Evolutionary conservation across 1,140 invertebrate genomes (phyloP).

Genomic region (Portunus trituberculatus): DNA sequence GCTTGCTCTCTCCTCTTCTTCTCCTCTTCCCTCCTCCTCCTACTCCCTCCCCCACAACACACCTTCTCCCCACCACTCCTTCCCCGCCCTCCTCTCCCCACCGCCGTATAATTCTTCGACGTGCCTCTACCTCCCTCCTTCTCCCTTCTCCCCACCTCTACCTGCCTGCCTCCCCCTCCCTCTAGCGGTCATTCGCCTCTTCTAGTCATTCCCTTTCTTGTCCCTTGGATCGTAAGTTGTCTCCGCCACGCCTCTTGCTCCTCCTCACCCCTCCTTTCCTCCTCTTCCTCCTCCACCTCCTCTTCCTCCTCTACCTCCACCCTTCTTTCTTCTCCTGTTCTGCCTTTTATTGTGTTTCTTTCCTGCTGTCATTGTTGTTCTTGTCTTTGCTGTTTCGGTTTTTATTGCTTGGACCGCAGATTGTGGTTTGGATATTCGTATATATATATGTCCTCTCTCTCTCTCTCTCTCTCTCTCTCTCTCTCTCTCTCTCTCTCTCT

Average conservation of each 20-base stretch:
- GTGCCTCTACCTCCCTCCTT: conserved; percentile 49
- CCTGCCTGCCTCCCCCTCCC: conserved; percentile 21
- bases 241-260: conserved; percentile 35
- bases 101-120: conserved; percentile 52
- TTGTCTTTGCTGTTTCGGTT: neutral
- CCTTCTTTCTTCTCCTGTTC: neutral
- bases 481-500: conserved; percentile 29
- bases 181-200: conserved; percentile 55
- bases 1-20: neutral
- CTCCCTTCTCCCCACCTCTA: neutral
- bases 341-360: neutral
- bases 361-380: neutral
- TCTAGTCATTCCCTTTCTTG: conserved; percentile 62
- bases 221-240: conserved; percentile 54
- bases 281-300: neutral
- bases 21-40: neutral
- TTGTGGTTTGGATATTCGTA: neutral
- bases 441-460: neutral
- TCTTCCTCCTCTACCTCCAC: neutral
- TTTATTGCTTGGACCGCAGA: neutral
- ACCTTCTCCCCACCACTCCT: neutral
- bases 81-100: neutral
- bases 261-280: conserved; percentile 1
- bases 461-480: conserved; percentile 20
- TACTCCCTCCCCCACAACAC: neutral